Evolutionary conservation across 2,113 vertebrate species (phyloP), one percentile per base, ranked within the genome.

Genomic region (Callorhinus ursinus): DNA sequence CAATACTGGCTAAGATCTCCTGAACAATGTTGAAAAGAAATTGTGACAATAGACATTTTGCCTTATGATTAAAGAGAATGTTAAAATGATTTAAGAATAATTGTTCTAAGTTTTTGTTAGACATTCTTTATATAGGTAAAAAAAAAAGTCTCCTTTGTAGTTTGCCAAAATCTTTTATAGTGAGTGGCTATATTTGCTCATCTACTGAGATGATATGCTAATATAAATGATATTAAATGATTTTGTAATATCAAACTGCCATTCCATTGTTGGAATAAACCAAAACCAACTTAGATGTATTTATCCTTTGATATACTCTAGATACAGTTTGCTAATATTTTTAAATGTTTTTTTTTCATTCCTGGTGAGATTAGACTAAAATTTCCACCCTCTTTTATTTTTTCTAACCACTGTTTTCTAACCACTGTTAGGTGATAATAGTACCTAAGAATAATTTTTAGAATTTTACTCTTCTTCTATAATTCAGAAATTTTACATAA

Each of bases 281-380:
- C 22, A 91, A 77, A 95, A 79, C 42, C 21, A 5, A 36, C 53
- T 92, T 77, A 76, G 15, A 65, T 88, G 12, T 46, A 80, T 80
- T 88, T 83, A 67, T 82, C 31, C 71, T 71, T 61, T 95, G 51
- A 84, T 63, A 49, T 12, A 57, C 3, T 71, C 2, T 79, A 24
- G 16, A 88, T 42, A 86, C 22, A 81, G 55, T 49, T 49, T 74
- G 46, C n/a, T 92, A 85, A 65, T 85, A 93, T 39, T 93, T 93
- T 49, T 16, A 53, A 83, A 53, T 46, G 36, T 36, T 36, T 8
- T 83, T 89, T 65, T n/a, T 90, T 67, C 21, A 81, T 65, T 91
- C 5, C 31, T 67, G 36, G 39, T 72, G 22, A 94, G 7, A 74
- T 57, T 80, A 86, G 21, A 85, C 2, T 36, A 39, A 90, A 71